Conservation (phyloP, 2,888 invertebrate species). For the Scelioninae gen. 2 region DNA sequence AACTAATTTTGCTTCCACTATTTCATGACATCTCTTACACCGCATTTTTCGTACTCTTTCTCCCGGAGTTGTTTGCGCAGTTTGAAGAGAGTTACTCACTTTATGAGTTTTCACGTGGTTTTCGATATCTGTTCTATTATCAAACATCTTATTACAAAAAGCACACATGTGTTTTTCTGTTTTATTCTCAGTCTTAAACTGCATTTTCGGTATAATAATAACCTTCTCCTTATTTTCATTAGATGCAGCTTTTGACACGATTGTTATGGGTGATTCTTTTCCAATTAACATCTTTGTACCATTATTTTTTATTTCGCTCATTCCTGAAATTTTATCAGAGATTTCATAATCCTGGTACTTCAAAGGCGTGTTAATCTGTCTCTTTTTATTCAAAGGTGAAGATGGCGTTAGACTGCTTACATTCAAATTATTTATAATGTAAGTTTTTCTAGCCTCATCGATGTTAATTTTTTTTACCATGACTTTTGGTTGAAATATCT, state of each 20-base stretch:
- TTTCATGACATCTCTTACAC: conserved; percentile 72
- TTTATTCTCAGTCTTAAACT: conserved; percentile 18
- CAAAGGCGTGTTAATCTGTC: conserved; percentile 63
- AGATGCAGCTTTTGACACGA: too few species aligned
- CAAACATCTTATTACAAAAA: conserved; percentile 66
- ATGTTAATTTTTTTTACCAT: conserved; percentile 65
- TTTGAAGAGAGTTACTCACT: not conserved
- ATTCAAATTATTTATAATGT: conserved; percentile 27
- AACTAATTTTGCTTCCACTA: conserved; percentile 71
- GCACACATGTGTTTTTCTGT: conserved; percentile 66
- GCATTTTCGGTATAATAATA: too few species aligned
- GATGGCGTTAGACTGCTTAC: not conserved
- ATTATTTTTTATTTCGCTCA: conserved; percentile 10
- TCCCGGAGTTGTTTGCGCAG: not conserved
- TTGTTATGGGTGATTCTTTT: too few species aligned
- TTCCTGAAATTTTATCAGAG: conserved; percentile 24
- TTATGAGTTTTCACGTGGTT: conserved; percentile 67
- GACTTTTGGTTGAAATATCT: conserved; percentile 70
- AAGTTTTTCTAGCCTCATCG: conserved; percentile 56
- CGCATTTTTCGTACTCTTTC: conserved; percentile 71
- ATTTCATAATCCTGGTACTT: conserved; percentile 66
- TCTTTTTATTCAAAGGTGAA: conserved; percentile 58
- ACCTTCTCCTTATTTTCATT: too few species aligned
- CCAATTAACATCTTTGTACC: conserved; percentile 15
- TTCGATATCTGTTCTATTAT: conserved; percentile 65